phyloP scores from a whole-genome alignment of 2,797 vertebrate genomes.

The Meriones psammophilus region DNA sequence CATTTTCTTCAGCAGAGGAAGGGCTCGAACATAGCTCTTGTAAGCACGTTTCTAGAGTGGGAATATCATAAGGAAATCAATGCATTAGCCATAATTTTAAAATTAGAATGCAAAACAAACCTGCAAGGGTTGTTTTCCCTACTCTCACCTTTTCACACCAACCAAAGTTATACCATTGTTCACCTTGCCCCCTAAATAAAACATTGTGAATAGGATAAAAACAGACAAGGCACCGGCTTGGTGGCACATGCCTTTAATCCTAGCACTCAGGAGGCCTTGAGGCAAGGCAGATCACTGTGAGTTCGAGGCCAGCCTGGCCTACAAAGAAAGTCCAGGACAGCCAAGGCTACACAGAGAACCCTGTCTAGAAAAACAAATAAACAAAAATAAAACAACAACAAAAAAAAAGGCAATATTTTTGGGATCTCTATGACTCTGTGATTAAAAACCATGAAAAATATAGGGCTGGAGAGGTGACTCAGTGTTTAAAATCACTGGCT shows the following conservation, averaged over 20 bases:
- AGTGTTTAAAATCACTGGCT: background rate
- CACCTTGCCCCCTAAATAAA: conserved; percentile 35
- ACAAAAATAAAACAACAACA: too few species aligned
- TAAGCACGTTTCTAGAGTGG: conserved; percentile 97
- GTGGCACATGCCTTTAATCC: too few species aligned
- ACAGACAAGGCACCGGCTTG: background rate
- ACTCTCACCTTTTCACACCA: conserved; percentile 6
- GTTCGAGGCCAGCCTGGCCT: too few species aligned
- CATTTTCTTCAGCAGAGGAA: conserved; percentile 97
- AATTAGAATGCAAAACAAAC: conserved; percentile 62
- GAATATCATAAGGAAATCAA: conserved; percentile 67
- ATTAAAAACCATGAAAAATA: conserved; percentile 45
- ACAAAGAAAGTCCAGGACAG: too few species aligned
- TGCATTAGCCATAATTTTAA: conserved; percentile 65
- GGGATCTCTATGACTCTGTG: background rate
- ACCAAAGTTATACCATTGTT: background rate
- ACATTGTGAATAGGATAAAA: conserved; percentile 35
- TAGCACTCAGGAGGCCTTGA: too few species aligned
- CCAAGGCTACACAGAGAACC: too few species aligned
- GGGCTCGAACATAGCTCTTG: conserved; percentile 97
- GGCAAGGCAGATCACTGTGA: too few species aligned
- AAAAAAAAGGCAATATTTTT: background rate
- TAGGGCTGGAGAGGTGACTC: background rate
- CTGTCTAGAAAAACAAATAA: too few species aligned
- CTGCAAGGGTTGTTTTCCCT: conserved; percentile 18